These are phyloP conservation scores for Drosophila chauvacae DNA, from an alignment of 1,140 invertebrate species.

Conservation along the genomic window DNA sequence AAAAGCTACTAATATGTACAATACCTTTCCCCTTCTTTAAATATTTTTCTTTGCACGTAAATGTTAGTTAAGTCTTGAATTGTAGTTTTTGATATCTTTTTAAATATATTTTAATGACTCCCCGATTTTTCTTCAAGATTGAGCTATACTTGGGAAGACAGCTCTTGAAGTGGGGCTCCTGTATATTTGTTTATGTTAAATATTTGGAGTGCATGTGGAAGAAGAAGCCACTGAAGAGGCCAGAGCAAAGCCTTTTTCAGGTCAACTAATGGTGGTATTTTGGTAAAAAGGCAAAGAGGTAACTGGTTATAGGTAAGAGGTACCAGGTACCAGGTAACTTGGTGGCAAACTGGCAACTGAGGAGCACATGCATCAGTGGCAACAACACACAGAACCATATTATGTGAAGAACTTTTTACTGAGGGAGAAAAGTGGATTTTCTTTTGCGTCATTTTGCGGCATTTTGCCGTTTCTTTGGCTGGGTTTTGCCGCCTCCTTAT, in stretches of 20 bases:
- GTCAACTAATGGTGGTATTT: conserved; percentile 77
- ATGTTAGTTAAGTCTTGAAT: neutral
- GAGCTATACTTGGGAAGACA: conserved; percentile 1
- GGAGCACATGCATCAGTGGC: conserved; percentile 39
- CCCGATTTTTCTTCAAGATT: neutral
- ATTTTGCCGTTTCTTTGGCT: conserved; percentile 74
- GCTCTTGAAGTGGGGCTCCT: conserved; percentile 57
- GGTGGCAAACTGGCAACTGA: conserved; percentile 10
- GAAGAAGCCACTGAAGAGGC: conserved; percentile 41
- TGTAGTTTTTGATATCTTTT: no score
- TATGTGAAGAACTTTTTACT: conserved; percentile 67
- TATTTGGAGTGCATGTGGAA: conserved; percentile 65
- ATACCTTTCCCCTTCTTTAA: no score
- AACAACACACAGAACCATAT: conserved; percentile 40
- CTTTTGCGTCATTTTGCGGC: conserved; percentile 75
- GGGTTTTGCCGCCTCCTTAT: neutral
- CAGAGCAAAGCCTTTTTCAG: conserved; percentile 55
- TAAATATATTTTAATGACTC: neutral
- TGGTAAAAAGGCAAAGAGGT: conserved; percentile 45
- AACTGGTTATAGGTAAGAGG: conserved; percentile 17
- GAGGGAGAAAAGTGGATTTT: conserved; percentile 68
- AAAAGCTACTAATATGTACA: neutral
- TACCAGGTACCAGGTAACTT: neutral
- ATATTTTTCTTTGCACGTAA: no score
- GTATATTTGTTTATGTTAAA: conserved; percentile 77